Evolutionary conservation across 2,888 invertebrate genomes (phyloP).

Genomic region (Morpho helenor): DNA sequence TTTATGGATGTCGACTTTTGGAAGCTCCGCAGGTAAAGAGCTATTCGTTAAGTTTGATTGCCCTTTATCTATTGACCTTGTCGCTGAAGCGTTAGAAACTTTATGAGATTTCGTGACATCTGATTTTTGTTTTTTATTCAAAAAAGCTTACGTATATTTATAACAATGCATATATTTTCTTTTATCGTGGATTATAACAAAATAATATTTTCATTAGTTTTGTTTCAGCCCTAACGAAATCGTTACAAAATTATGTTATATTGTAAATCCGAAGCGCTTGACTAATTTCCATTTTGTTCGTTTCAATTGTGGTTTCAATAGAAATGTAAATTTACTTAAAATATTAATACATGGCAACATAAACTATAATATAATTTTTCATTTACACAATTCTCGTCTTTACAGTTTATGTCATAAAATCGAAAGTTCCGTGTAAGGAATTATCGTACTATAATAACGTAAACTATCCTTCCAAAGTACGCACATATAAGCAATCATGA

Average conservation of each 20-base stretch:
- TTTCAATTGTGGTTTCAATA: slow-evolving; percentile 20
- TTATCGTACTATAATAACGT: too few relatives aligned
- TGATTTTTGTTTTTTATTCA: neutral
- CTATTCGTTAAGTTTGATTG: neutral
- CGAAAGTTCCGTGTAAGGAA: slow-evolving; percentile 25
- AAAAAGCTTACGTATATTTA: neutral
- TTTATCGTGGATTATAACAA: too few relatives aligned
- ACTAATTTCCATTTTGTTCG: slow-evolving; percentile 21
- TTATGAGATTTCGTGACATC: too few relatives aligned
- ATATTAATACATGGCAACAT: neutral
- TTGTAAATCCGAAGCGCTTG: too few relatives aligned
- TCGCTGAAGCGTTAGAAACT: neutral
- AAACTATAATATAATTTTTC: slow-evolving; percentile 4
- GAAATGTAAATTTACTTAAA: slow-evolving; percentile 15
- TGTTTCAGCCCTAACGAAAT: neutral
- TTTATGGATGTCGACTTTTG: too few relatives aligned
- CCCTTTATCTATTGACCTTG: too few relatives aligned
- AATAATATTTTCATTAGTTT: too few relatives aligned
- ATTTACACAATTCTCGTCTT: slow-evolving; percentile 25
- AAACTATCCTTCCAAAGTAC: slow-evolving; percentile 26
- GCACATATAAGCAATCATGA: slow-evolving; percentile 47
- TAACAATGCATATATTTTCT: too few relatives aligned
- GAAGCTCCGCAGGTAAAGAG: neutral
- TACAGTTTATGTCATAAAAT: slow-evolving; percentile 26
- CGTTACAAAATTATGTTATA: neutral